Conservation (phyloP, 2,113 vertebrate genomes). For the Passer montanus region DNA sequence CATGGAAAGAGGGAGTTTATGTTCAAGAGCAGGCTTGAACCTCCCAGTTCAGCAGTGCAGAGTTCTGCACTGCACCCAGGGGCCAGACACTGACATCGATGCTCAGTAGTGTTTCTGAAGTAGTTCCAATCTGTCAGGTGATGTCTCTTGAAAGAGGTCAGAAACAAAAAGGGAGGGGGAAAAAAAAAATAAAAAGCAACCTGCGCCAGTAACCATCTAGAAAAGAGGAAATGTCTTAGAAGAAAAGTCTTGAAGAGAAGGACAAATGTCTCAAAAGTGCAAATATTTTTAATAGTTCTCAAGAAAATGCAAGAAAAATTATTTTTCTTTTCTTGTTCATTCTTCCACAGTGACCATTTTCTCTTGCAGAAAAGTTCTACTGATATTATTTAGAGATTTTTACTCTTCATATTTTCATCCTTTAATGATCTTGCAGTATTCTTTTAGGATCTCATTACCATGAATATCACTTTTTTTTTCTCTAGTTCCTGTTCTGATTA, state of each 20-base stretch:
- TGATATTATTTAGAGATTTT: background rate
- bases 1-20: background rate
- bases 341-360: background rate
- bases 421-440: background rate
- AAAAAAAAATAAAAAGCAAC: too few relatives aligned
- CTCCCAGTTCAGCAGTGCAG: background rate
- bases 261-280: background rate
- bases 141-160: background rate
- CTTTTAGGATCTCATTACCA: conserved; percentile 1
- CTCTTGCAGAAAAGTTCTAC: background rate
- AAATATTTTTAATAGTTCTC: background rate
- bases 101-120: background rate
- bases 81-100: background rate
- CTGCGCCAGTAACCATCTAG: background rate
- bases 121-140: background rate
- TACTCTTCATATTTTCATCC: background rate
- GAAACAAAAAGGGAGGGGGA: background rate
- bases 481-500: background rate
- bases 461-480: conserved; percentile 14
- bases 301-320: background rate
- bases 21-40: background rate
- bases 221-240: background rate
- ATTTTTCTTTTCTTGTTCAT: background rate
- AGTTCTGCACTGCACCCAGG: accelerated
- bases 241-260: background rate